Percentiles rank a stretch among this genome's conserved stretches.
phyloP scores from a whole-genome alignment of 64 coral and sea anemone species.

The Trachythela sp. region DNA sequence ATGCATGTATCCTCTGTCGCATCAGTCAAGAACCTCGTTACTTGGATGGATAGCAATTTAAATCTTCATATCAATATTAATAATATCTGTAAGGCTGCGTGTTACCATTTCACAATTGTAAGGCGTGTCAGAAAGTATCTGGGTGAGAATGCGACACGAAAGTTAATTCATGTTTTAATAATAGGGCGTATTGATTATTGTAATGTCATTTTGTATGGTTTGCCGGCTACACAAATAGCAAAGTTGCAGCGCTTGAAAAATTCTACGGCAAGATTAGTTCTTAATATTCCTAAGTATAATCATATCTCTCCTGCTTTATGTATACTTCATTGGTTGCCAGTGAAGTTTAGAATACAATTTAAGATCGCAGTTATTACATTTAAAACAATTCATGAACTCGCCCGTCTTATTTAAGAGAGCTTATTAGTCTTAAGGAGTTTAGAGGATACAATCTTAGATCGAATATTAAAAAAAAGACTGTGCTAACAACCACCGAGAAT shows the following conservation, averaged over 20 bases:
- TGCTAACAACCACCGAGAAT: too few species aligned
- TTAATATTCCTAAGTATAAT: background rate
- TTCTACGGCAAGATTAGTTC: conserved; percentile 11
- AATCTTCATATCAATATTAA: background rate
- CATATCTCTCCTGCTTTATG: too few species aligned
- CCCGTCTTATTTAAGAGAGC: too few species aligned
- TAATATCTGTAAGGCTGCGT: background rate
- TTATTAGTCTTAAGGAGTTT: too few species aligned
- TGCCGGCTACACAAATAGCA: conserved; percentile 42
- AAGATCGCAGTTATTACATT: too few species aligned
- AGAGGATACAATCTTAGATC: too few species aligned
- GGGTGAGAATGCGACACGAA: too few species aligned
- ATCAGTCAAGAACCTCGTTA: conserved; percentile 1
- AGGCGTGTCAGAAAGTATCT: too few species aligned
- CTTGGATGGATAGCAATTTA: conserved; percentile 9
- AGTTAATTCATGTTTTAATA: conserved; percentile 35
- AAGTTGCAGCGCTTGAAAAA: conserved; percentile 38
- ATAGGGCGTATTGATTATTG: conserved; percentile 48
- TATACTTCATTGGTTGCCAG: too few species aligned
- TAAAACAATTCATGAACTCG: too few species aligned
- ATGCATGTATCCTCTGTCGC: background rate
- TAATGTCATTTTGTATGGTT: conserved; percentile 32
- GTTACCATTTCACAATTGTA: background rate
- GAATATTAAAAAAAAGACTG: too few species aligned
- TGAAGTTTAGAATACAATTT: too few species aligned